Conservation (phyloP, 2,888 invertebrate genomes). For the Lochmaea capreae region DNA sequence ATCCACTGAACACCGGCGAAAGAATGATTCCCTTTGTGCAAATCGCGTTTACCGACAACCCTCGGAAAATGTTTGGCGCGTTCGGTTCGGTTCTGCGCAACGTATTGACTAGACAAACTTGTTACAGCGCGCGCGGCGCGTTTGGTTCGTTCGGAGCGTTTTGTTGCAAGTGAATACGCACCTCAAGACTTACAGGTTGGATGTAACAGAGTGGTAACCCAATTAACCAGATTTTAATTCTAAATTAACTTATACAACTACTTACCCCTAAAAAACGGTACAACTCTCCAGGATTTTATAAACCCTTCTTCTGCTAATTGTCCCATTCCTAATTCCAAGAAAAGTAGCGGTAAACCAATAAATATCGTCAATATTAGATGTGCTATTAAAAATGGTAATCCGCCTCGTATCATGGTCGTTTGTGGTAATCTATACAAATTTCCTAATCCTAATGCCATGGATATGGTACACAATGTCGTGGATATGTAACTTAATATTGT, state of each 20-base stretch:
- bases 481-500: conserved; percentile 64
- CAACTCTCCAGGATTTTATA: conserved; percentile 74
- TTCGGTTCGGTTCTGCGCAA: no score
- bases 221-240: no score
- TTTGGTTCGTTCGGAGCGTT: no score
- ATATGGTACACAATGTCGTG: conserved; percentile 68
- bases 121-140: no score
- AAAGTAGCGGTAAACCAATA: conserved; percentile 70
- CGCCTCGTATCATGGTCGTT: conserved; percentile 71
- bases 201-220: no score
- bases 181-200: no score
- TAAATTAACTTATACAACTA: background rate
- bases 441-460: conserved; percentile 70
- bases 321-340: conserved; percentile 73
- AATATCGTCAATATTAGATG: conserved; percentile 67
- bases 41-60: no score
- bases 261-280: conserved; percentile 75
- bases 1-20: no score
- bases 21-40: no score
- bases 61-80: no score
- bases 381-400: conserved; percentile 69
- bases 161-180: no score
- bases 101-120: no score
- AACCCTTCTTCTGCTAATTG: conserved; percentile 76
- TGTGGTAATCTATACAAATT: conserved; percentile 73